A percentile compares a stretch with the other conserved stretches of the same genome.
Evolutionary conservation across 1,140 invertebrate species (phyloP).

Genomic region (Contarinia nasturtii): DNA sequence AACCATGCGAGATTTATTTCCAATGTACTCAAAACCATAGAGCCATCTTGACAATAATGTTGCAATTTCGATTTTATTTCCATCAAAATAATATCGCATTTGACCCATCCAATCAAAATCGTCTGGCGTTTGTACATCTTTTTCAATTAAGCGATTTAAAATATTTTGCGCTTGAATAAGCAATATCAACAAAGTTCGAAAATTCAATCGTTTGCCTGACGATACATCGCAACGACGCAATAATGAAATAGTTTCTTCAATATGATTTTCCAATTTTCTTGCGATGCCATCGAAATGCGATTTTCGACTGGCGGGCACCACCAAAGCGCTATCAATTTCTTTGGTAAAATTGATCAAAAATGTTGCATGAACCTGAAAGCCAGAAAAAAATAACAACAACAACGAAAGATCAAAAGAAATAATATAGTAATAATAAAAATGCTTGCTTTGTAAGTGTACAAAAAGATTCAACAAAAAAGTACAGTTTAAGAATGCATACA

Average conservation of each 20-base stretch:
- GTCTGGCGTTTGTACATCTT: constrained; percentile 43
- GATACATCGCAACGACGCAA: background rate
- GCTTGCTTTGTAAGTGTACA: too few relatives aligned
- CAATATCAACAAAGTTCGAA: constrained; percentile 75
- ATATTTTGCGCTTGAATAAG: constrained; percentile 88
- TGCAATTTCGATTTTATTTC: constrained; percentile 48
- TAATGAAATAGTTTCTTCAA: too few relatives aligned
- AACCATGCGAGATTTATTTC: constrained; percentile 72
- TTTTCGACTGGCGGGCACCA: too few relatives aligned
- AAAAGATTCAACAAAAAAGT: too few relatives aligned
- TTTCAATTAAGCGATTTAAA: constrained; percentile 44
- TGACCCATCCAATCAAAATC: constrained; percentile 88
- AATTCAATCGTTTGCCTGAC: constrained; percentile 42
- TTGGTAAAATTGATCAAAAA: constrained; percentile 75
- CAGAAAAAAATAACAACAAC: constrained; percentile 1
- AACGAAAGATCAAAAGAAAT: background rate
- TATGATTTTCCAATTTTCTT: too few relatives aligned
- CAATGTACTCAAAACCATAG: constrained; percentile 93
- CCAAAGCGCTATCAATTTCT: too few relatives aligned
- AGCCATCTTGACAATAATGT: constrained; percentile 84
- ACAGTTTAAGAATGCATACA: constrained; percentile 16
- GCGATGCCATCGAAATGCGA: too few relatives aligned
- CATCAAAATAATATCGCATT: constrained; percentile 82
- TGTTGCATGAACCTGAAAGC: constrained; percentile 52
- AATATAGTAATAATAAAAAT: too few relatives aligned